Base-by-base conservation (phyloP, 2,797 vertebrate genomes). In the Oreochromis mossambicus region DNA sequence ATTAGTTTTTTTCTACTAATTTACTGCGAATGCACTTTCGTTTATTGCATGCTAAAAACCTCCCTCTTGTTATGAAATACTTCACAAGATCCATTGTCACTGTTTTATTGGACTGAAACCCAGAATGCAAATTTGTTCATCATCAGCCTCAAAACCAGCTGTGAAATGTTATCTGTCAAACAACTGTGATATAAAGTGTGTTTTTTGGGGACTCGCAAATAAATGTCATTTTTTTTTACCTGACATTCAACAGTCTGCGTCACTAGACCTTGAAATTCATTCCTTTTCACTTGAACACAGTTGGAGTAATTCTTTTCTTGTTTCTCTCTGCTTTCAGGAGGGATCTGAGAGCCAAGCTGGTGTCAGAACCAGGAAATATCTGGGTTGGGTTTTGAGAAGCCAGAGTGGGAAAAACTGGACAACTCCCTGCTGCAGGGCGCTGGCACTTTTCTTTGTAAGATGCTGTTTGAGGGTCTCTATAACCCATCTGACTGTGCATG, bases 361-460 rank as follows among this genome's bases (percentile, higher is more conserved):
- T 94, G 91, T 94, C 93, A 94, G 89, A 94, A 94, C 90, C 93
- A 94, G 94, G 92, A 95, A 95, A 94, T 93, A 91, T 95, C 87
- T 92, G 87, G 88, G 90, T 89, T 93, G 88, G 86, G 87, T 90
- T 93, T 90, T 88, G 82, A 91, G 87, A 76, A 87, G 82, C 78
- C 86, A 85, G 90, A 88, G 82, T 76, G 66, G 89, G 88, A 85
- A 93, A 92, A 87, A 75, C 78, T 85, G 88, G 93, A 90, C 92
- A 90, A 92, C 88, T 92, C 92, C 92, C 92, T 92, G 81, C 85
- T 52, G 41, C 83, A 89, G 89, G 81, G 88, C 46, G 24, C 87
- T 90, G 91, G 89, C 81, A 89, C 82, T 88, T 70, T 78, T 26
- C 76, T 83, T 76, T 78, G 17, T 73, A 52, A 24, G 80, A 75